Base-by-base conservation (phyloP, 2,797 vertebrate species). In the Notamacropus eugenii region DNA sequence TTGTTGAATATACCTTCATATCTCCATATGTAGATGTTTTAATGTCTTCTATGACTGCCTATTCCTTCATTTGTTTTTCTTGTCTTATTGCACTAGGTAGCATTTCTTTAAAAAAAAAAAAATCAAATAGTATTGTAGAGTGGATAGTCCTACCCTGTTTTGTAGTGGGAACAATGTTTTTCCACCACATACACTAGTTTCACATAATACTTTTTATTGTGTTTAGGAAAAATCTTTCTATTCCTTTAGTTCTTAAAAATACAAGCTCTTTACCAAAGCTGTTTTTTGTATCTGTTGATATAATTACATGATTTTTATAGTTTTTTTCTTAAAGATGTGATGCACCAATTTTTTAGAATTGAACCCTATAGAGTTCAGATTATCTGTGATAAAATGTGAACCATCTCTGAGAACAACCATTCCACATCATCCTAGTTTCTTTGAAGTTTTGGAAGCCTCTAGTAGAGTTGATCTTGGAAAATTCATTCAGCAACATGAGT, bases 361-460 rank as follows among this genome's bases (percentile, higher is more conserved):
- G 74, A 82, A 46, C 19, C 22, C 40, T 82, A 46, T 82, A 91
- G 91, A 94, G 34, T 27, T 82, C 52, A 31, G 52, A 0, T 62
- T 97, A 95, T 92, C 55, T 27, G 16, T 94, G 1, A 62, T 95
- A 56, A 55, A 31, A 40, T 29, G 46, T 13, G 59, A 74, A 55
- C 40, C 40, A 24, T 74, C n/a, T 62, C 31, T 59, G 46, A 93
- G 90, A 82, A 59, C 22, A 58, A 90, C 57, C 56, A 90, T 29
- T 34, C 91, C 50, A 90, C 91, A 59, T 87, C 82, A 93, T 94
- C 92, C 11, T 6, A 5, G 34, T 52, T 92, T 91, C 50, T 92
- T 87, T 34, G 3, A 58, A 94, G 57, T 93, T 82, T 82, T 82
- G 74, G 22, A 46, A 95, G 93, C 90, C 96, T 94, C 52, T 55